Percentiles rank a stretch among this genome's conserved stretches.
These are phyloP conservation scores for Euschistus heros DNA, from an alignment of 1,140 invertebrate genomes.

Conservation along the genomic window DNA sequence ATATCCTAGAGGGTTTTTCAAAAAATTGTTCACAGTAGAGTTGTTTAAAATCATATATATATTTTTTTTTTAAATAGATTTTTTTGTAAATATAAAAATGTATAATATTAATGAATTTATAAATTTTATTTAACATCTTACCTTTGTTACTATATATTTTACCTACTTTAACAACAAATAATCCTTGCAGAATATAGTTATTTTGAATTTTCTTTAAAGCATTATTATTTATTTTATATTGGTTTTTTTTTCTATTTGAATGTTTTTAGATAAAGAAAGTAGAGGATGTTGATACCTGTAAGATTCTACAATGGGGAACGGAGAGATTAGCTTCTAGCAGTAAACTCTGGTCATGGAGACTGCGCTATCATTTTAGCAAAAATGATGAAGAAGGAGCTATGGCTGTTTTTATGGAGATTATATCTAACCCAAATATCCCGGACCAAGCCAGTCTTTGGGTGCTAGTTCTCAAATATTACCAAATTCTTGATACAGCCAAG, in stretches of 20 bases:
- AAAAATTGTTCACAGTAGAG: no score
- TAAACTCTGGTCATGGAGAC: constrained; percentile 39
- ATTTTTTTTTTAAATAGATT: no score
- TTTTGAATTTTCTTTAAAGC: no score
- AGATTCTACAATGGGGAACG: constrained; percentile 38
- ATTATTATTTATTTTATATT: background rate
- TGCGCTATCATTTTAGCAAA: constrained; percentile 35
- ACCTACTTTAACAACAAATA: no score
- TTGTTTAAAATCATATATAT: no score
- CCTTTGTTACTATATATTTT: no score
- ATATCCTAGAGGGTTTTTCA: no score
- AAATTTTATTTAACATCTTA: no score
- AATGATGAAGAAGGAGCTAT: constrained; percentile 33
- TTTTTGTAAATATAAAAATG: no score
- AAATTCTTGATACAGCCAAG: constrained; percentile 35
- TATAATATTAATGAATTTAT: no score
- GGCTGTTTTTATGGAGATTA: constrained; percentile 1
- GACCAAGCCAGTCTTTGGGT: constrained; percentile 39
- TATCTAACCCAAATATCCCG: constrained; percentile 29
- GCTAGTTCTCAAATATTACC: constrained; percentile 37
- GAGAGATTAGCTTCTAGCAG: constrained; percentile 37
- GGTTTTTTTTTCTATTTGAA: background rate
- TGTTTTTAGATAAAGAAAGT: background rate
- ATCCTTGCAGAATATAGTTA: no score
- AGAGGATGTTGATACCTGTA: constrained; percentile 33